A percentile compares a stretch with the other conserved stretches of the same genome.
These are phyloP conservation scores for Orthonevra nobilis DNA, from an alignment of 2,888 invertebrate species.

Conservation along the genomic window DNA sequence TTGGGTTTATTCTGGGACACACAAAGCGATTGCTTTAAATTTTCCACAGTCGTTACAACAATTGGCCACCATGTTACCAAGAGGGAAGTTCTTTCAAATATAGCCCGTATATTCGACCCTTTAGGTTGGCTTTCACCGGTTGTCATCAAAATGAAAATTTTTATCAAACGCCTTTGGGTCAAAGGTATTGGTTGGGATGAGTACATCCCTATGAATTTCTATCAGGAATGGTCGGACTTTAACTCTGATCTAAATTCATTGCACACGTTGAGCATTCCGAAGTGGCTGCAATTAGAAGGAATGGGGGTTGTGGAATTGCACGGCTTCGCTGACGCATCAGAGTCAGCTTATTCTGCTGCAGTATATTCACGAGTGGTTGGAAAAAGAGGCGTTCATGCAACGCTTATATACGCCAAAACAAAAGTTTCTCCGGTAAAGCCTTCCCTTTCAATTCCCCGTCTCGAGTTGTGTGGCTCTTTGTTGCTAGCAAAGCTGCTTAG, in stretches of 20 bases:
- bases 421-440: constrained; percentile 13
- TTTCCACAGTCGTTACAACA: neutral
- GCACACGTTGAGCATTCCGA: neutral
- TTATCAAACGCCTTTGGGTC: constrained; percentile 6
- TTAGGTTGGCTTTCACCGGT: constrained; percentile 13
- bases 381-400: neutral
- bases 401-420: constrained; percentile 25
- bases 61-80: neutral
- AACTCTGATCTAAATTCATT: neutral
- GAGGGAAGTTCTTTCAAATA: constrained; percentile 11
- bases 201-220: neutral
- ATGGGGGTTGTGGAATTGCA: constrained; percentile 12
- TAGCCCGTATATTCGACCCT: constrained; percentile 25
- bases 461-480: constrained; percentile 32
- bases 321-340: constrained; percentile 18
- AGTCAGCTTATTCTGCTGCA: constrained; percentile 37
- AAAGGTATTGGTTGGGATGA: constrained; percentile 32
- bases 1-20: constrained; percentile 9
- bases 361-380: constrained; percentile 17
- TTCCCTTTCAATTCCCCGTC: constrained; percentile 9
- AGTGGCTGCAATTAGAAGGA: constrained; percentile 67
- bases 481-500: constrained; percentile 15
- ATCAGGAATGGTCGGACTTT: constrained; percentile 12
- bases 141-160: constrained; percentile 20
- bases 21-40: constrained; percentile 10